Evolutionary conservation across 2,797 vertebrate species (phyloP).

Genomic region (Champsocephalus esox): DNA sequence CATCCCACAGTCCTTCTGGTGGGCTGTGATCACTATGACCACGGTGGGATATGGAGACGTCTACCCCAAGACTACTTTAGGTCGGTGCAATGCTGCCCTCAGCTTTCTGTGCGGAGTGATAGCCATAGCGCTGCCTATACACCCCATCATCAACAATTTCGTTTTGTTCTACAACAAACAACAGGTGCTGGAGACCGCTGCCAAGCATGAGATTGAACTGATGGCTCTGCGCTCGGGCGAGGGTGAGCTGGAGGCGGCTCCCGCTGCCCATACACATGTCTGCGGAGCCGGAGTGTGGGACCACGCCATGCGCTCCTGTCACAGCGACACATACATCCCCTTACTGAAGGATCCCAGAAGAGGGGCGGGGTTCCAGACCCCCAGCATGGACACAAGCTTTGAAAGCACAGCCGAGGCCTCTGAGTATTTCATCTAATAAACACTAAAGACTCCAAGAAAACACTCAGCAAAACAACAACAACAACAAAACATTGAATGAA

Average conservation of each 20-base stretch:
- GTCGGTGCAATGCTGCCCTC: slow-evolving; percentile 95
- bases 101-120: slow-evolving; percentile 98
- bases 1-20: slow-evolving; percentile 99
- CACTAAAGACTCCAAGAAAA: neutral
- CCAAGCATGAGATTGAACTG: slow-evolving; percentile 94
- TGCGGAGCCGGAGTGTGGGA: slow-evolving; percentile 64
- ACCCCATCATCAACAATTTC: slow-evolving; percentile 99
- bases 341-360: slow-evolving; percentile 86
- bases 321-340: slow-evolving; percentile 90
- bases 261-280: slow-evolving; percentile 39
- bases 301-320: slow-evolving; percentile 72
- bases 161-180: slow-evolving; percentile 98
- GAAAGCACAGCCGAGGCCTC: slow-evolving; percentile 67
- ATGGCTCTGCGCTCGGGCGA: slow-evolving; percentile 91
- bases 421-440: slow-evolving; percentile 62
- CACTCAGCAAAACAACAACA: neutral
- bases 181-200: slow-evolving; percentile 95
- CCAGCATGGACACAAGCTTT: slow-evolving; percentile 71
- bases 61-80: slow-evolving; percentile 97
- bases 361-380: slow-evolving; percentile 84
- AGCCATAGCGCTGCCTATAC: slow-evolving; percentile 96
- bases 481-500: slow-evolving; percentile 1
- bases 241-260: slow-evolving; percentile 45
- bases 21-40: slow-evolving; percentile 99
- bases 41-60: slow-evolving; percentile 98